phyloP scores from a whole-genome alignment of 2,888 invertebrate genomes.

The Hirtodrosophila duncani region DNA sequence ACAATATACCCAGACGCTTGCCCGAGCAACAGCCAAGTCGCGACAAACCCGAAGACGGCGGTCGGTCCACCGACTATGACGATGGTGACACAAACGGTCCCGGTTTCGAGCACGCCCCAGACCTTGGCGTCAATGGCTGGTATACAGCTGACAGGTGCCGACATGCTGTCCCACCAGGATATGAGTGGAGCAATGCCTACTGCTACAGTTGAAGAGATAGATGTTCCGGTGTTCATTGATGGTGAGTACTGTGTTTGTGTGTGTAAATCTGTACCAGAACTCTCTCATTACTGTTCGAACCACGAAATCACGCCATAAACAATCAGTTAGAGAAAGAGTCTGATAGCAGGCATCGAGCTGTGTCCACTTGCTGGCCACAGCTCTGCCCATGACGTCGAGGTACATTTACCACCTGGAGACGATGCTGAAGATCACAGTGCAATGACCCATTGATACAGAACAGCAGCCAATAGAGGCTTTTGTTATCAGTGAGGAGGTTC shows the following conservation, averaged over 20 bases:
- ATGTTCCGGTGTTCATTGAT: constrained; percentile 77
- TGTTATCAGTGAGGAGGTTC: not conserved
- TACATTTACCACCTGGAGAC: constrained; percentile 54
- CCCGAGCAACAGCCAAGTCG: constrained; percentile 33
- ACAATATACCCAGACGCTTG: constrained; percentile 40
- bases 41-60: constrained; percentile 21
- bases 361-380: constrained; percentile 7
- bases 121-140: constrained; percentile 74
- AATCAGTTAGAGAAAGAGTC: constrained; percentile 68
- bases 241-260: constrained; percentile 77
- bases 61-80: constrained; percentile 36
- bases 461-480: constrained; percentile 25
- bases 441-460: constrained; percentile 73
- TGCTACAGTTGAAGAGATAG: constrained; percentile 78
- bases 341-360: constrained; percentile 55
- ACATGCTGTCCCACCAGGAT: constrained; percentile 68
- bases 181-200: constrained; percentile 78
- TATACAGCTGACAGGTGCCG: constrained; percentile 74
- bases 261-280: constrained; percentile 63
- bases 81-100: constrained; percentile 56
- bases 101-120: constrained; percentile 58
- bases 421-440: constrained; percentile 72
- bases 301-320: constrained; percentile 8
- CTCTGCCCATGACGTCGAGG: constrained; percentile 66
- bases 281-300: constrained; percentile 64